These are phyloP conservation scores for Tuta absoluta DNA, from an alignment of 2,888 invertebrate genomes.

Conservation along the genomic window DNA sequence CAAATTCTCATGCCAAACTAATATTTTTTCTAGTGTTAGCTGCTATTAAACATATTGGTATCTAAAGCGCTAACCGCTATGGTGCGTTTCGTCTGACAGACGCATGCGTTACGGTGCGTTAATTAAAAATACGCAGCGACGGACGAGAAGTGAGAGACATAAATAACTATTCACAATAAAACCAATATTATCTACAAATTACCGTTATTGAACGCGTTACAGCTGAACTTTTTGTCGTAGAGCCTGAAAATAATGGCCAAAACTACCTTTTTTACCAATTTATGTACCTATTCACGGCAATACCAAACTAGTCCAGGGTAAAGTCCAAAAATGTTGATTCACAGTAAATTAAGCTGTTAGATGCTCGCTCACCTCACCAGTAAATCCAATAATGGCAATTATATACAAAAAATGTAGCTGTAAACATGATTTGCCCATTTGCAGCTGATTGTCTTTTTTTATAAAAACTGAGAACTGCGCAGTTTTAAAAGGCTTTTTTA, in stretches of 20 bases:
- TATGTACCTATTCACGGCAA: background rate
- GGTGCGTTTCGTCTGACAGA: no score
- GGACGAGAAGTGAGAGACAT: no score
- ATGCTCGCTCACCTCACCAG: background rate
- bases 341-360: slow-evolving; percentile 8
- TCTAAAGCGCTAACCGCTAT: no score
- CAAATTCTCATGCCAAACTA: no score
- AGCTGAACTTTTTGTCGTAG: background rate
- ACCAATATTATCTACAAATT: no score
- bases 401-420: slow-evolving; percentile 15
- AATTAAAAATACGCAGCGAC: no score
- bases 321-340: background rate
- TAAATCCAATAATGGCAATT: background rate
- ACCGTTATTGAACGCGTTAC: background rate
- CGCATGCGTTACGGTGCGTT: no score
- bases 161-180: no score
- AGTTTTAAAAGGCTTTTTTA: background rate
- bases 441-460: slow-evolving; percentile 7
- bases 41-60: no score
- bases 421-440: slow-evolving; percentile 11
- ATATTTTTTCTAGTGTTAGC: no score
- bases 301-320: slow-evolving; percentile 13
- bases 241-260: background rate
- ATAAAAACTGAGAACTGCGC: background rate
- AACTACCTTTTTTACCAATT: background rate